phyloP scores from a whole-genome alignment of 2,113 vertebrate genomes.

The Collichthys lucidus region DNA sequence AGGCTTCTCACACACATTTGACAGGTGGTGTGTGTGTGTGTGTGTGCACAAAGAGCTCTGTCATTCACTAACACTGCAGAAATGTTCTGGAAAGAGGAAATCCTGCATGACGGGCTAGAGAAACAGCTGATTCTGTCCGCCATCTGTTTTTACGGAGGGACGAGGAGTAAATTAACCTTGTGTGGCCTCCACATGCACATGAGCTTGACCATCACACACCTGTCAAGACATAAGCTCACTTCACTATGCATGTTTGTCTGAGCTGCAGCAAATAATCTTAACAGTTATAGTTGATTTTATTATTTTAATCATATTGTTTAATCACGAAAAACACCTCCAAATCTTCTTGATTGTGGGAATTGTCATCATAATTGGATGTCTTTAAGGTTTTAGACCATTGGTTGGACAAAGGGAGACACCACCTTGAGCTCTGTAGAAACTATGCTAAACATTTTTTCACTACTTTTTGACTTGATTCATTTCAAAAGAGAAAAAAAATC shows the following conservation, averaged over 20 bases:
- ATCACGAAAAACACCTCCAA: not conserved
- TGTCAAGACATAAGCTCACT: slow-evolving; percentile 22
- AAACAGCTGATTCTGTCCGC: slow-evolving; percentile 70
- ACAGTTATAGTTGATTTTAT: not conserved
- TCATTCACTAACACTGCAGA: slow-evolving; percentile 49
- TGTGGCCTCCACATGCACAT: slow-evolving; percentile 21
- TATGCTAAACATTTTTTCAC: no score
- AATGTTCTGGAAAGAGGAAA: slow-evolving; percentile 74
- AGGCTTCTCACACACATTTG: slow-evolving; percentile 37
- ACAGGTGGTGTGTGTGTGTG: slow-evolving; percentile 62
- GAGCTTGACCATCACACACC: slow-evolving; percentile 54
- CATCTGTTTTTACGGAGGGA: slow-evolving; percentile 70
- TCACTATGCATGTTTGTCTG: not conserved
- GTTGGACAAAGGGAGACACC: not conserved
- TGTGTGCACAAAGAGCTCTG: slow-evolving; percentile 55
- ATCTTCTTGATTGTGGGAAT: not conserved
- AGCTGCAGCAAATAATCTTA: not conserved
- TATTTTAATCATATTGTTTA: not conserved
- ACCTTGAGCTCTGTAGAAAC: no score
- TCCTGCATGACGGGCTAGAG: slow-evolving; percentile 67
- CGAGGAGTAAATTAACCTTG: slow-evolving; percentile 55
- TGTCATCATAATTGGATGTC: not conserved
- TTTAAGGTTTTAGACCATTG: not conserved
- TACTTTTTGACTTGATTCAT: no score
- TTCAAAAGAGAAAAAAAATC: no score